Evolutionary conservation across 1,140 invertebrate species (phyloP), one percentile per base, ranked within the genome.

Genomic region (Trichonephila inaurata): DNA sequence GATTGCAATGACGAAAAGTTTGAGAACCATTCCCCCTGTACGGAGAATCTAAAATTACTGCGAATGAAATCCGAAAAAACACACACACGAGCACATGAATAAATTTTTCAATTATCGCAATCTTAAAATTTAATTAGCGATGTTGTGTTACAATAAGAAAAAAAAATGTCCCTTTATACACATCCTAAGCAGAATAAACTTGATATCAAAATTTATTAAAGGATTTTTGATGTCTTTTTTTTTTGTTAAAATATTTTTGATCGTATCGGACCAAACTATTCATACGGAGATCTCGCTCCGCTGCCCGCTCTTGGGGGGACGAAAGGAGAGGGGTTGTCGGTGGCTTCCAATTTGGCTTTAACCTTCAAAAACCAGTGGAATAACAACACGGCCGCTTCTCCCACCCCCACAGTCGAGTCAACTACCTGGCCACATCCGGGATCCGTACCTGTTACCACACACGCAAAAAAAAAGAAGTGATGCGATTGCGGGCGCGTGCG

Each of bases 401-500:
- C 83, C 51, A 58, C 58, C 44, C 83, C 83, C 83, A 58, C 58
- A 85, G 51, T 12, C 83, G 58, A 60, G 83, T 85, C 83, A 85
- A 85, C 83, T 85, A 85, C 83, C 83, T 85, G 83, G 83, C 83
- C 83, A 61, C 83, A 85, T 85, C 83, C 83, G 83, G 83, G 83
- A 77, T 77, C 72, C 28, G 72, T 85, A 61, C 83, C n/a, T 60
- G 83, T 61, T 61, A 24, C 83, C 83, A 85, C 44, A 85, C 51
- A 85, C 82, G 51, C 51, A 18, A 77, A 77, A 77, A 40, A 33
- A 85, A 85, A 85, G 24, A 85, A 61, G 60, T 61, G 24, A 58
- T 58, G 58, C 83, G n/a, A 28, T 85, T 51, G 83, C 44, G 72
- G 83, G 83, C 83, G 83, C 83, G 83, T 85, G 83, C 28, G 83